A percentile compares a stretch with the other conserved stretches of the same genome.
These are phyloP conservation scores for Aurelia sp. DNA, from an alignment of 30 jellyfish, hydroid and myxozoan species.

Conservation along the genomic window DNA sequence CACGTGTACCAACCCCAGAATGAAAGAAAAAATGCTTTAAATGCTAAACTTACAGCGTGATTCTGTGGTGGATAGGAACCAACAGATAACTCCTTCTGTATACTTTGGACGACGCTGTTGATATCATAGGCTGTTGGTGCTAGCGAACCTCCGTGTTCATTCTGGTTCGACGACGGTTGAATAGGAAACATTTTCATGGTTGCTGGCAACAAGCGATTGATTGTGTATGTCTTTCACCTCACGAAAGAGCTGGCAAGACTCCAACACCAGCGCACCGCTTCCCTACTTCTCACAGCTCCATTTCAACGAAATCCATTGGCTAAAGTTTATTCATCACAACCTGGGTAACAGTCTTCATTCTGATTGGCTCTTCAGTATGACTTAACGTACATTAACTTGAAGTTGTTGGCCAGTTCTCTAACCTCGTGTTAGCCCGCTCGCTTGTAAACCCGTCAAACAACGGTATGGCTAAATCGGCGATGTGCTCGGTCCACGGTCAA, in stretches of 20 bases:
- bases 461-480: conserved; percentile 1
- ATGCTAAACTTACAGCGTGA: conserved; percentile 43
- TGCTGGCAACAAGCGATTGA: conserved; percentile 24
- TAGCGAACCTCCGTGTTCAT: conserved; percentile 62
- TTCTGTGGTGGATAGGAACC: conserved; percentile 41
- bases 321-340: conserved; percentile 44
- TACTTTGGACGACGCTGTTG: conserved; percentile 75
- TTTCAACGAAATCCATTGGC: conserved; percentile 52
- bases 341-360: conserved; percentile 38
- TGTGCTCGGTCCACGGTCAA: conserved; percentile 43
- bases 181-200: conserved; percentile 76
- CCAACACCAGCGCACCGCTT: conserved; percentile 68
- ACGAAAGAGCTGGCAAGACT: conserved; percentile 66
- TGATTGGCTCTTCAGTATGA: conserved; percentile 52
- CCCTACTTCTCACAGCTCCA: conserved; percentile 39
- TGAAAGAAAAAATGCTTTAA: not conserved
- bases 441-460: not conserved
- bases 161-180: conserved; percentile 37
- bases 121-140: conserved; percentile 42
- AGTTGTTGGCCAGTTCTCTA: not conserved
- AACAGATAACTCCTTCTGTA: conserved; percentile 65
- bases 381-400: not conserved
- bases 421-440: no score
- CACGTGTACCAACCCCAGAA: no score
- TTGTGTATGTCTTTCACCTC: conserved; percentile 28